Evolutionary conservation across 2,797 vertebrate species (phyloP).

Genomic region (Pogonophryne albipinna): DNA sequence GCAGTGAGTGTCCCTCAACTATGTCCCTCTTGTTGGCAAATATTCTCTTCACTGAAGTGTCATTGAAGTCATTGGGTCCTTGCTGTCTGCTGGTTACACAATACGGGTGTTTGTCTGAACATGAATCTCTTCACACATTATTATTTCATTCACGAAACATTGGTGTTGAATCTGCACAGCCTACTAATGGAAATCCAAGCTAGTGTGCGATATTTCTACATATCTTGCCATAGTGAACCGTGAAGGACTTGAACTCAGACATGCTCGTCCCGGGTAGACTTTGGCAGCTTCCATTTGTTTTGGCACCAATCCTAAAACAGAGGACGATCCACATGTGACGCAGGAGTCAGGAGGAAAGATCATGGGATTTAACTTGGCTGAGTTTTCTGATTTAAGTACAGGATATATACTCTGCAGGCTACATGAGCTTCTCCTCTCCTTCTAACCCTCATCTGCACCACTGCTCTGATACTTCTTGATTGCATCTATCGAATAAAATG

Average conservation of each 20-base stretch:
- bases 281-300: conserved; percentile 68
- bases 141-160: conserved; percentile 6
- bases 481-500: conserved; percentile 61
- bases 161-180: not conserved
- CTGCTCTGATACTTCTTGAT: conserved; percentile 13
- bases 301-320: conserved; percentile 62
- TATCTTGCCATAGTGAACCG: not conserved
- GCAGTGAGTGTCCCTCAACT: conserved; percentile 45
- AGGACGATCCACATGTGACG: conserved; percentile 53
- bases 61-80: conserved; percentile 50
- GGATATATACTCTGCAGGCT: conserved; percentile 69
- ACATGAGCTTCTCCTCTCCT: conserved; percentile 26
- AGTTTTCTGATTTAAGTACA: conserved; percentile 63
- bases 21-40: conserved; percentile 57
- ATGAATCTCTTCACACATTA: not conserved
- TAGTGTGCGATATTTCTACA: conserved; percentile 1
- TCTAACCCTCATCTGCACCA: not conserved
- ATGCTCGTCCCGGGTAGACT: conserved; percentile 20
- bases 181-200: not conserved
- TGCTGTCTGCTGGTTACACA: conserved; percentile 25
- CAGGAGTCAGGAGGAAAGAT: conserved; percentile 53
- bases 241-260: conserved; percentile 16
- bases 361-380: conserved; percentile 75
- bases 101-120: conserved; percentile 25
- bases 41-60: conserved; percentile 58